Evolutionary conservation across 1,140 invertebrate genomes (phyloP).

Genomic region (Euura saliciscinereae): DNA sequence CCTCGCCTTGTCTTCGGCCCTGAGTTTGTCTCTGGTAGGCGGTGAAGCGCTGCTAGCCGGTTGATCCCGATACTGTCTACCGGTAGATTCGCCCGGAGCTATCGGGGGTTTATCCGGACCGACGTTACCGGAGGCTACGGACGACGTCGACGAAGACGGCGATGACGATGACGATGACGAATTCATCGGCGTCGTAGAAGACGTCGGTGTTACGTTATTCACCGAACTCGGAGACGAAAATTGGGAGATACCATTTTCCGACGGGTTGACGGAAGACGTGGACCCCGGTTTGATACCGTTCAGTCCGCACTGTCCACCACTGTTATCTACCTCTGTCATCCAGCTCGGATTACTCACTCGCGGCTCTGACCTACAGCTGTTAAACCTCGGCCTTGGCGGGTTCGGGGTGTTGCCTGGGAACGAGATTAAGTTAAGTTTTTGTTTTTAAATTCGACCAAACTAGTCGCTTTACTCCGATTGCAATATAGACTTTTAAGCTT

Average conservation of each 20-base stretch:
- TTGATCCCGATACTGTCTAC: constrained; percentile 63
- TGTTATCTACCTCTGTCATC: constrained; percentile 37
- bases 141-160: constrained; percentile 22
- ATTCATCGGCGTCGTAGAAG: not conserved
- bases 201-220: constrained; percentile 12
- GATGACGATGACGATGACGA: not conserved
- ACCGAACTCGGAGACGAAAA: constrained; percentile 11
- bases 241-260: not conserved
- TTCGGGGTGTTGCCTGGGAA: constrained; percentile 54
- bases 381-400: constrained; percentile 58
- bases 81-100: constrained; percentile 35
- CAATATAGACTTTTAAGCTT: no score
- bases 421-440: no score
- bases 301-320: constrained; percentile 3
- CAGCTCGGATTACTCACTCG: constrained; percentile 38
- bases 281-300: constrained; percentile 26
- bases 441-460: no score
- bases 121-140: not conserved
- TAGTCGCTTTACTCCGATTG: no score
- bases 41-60: constrained; percentile 75
- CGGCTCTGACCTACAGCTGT: constrained; percentile 59
- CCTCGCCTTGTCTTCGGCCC: constrained; percentile 72
- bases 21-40: constrained; percentile 74
- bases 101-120: constrained; percentile 46
- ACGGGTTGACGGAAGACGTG: constrained; percentile 17